These are phyloP conservation scores for Galeopterus variegatus DNA, from an alignment of 2,113 vertebrate genomes.

Conservation along the genomic window DNA sequence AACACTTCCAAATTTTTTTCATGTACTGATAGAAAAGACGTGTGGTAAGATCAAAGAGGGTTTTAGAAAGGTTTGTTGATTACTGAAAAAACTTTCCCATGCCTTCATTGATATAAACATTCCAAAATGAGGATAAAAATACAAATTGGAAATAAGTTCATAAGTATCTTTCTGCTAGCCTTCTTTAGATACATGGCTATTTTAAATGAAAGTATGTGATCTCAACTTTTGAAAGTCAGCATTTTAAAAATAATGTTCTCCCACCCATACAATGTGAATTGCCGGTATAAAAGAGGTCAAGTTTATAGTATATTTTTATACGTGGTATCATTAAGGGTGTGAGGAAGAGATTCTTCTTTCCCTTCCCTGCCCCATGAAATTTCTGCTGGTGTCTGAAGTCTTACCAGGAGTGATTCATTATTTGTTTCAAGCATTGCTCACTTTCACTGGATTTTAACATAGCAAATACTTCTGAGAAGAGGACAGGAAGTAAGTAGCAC, in stretches of 20 bases:
- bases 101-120: slow-evolving; percentile 1
- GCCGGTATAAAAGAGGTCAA: background rate
- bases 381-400: slow-evolving; percentile 35
- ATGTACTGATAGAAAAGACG: background rate
- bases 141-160: background rate
- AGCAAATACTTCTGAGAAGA: slow-evolving; percentile 51
- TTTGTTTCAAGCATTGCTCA: slow-evolving; percentile 50
- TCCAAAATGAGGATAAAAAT: background rate
- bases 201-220: slow-evolving; percentile 43
- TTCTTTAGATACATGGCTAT: background rate
- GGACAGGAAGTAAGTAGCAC: slow-evolving; percentile 15
- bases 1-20: background rate
- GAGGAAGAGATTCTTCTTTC: background rate
- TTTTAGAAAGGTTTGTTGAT: slow-evolving; percentile 1
- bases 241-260: slow-evolving; percentile 53
- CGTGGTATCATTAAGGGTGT: background rate
- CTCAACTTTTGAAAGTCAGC: slow-evolving; percentile 61
- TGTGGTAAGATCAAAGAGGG: background rate
- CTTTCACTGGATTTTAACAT: slow-evolving; percentile 56
- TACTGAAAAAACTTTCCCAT: slow-evolving; percentile 1
- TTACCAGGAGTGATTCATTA: slow-evolving; percentile 54
- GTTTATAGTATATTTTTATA: slow-evolving; percentile 37
- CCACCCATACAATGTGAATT: background rate
- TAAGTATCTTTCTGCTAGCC: background rate
- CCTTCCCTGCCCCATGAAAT: background rate